Evolutionary conservation across 2,888 invertebrate genomes (phyloP).

Genomic region (Cylloceria caligata): DNA sequence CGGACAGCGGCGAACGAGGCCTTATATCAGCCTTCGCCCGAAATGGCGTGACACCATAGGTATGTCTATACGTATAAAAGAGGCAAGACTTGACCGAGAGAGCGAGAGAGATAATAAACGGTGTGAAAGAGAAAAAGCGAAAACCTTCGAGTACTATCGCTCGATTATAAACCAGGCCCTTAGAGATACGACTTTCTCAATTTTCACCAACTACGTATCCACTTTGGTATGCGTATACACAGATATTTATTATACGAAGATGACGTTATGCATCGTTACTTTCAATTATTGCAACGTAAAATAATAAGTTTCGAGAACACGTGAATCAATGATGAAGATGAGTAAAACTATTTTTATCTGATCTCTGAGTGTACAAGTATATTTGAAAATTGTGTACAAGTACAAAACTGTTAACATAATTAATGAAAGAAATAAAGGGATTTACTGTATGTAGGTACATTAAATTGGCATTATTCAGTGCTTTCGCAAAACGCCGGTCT

Average conservation of each 20-base stretch:
- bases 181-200: constrained; percentile 27
- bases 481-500: constrained; percentile 46
- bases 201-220: constrained; percentile 14
- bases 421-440: constrained; percentile 18
- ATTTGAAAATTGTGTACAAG: neutral
- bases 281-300: constrained; percentile 14
- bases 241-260: constrained; percentile 23
- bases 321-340: neutral
- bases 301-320: neutral
- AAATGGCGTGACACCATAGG: constrained; percentile 76
- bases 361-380: neutral
- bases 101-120: neutral
- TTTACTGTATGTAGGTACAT: constrained; percentile 21
- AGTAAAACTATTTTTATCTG: neutral
- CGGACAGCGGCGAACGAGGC: constrained; percentile 74
- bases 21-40: constrained; percentile 80
- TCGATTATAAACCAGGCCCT: constrained; percentile 4
- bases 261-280: constrained; percentile 2
- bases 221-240: constrained; percentile 16
- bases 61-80: constrained; percentile 51
- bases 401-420: neutral
- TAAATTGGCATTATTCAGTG: constrained; percentile 53
- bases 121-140: neutral
- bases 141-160: constrained; percentile 9
- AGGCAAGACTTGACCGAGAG: constrained; percentile 32